Evolutionary conservation across 2,888 invertebrate genomes (phyloP).

Genomic region (Erebia palarica): DNA sequence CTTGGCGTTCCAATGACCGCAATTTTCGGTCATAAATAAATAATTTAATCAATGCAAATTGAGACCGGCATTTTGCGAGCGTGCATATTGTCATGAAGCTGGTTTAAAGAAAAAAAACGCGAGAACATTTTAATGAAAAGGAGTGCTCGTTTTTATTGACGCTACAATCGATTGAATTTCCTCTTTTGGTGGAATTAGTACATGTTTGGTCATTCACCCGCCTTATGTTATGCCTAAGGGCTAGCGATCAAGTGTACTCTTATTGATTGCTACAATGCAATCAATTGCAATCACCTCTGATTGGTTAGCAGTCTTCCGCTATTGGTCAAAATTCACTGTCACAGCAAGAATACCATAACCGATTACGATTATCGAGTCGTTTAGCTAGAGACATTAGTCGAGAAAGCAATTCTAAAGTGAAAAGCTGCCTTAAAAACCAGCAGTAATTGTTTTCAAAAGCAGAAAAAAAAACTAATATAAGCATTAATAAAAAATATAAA

Average conservation of each 20-base stretch:
- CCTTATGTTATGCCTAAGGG: not conserved
- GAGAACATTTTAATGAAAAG: not conserved
- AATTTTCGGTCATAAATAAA: slow-evolving; percentile 20
- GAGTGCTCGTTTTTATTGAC: not conserved
- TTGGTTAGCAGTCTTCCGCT: too few species aligned
- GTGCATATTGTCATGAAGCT: not conserved
- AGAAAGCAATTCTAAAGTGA: too few species aligned
- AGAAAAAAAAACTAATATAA: too few species aligned
- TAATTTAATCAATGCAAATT: slow-evolving; percentile 11
- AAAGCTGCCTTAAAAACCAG: too few species aligned
- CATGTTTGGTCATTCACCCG: not conserved
- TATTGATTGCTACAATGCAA: too few species aligned
- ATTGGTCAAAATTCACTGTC: too few species aligned
- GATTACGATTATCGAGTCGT: too few species aligned
- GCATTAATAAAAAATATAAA: too few species aligned
- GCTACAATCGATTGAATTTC: not conserved
- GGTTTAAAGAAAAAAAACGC: not conserved
- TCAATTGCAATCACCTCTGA: too few species aligned
- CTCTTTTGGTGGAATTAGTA: not conserved
- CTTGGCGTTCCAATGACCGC: slow-evolving; percentile 10
- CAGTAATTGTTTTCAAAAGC: too few species aligned
- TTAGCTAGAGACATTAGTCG: too few species aligned
- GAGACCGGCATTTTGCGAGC: not conserved
- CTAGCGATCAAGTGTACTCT: not conserved
- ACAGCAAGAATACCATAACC: too few species aligned